phyloP scores from a whole-genome alignment of 2,888 invertebrate genomes.

The Acanthosepion lycidas region DNA sequence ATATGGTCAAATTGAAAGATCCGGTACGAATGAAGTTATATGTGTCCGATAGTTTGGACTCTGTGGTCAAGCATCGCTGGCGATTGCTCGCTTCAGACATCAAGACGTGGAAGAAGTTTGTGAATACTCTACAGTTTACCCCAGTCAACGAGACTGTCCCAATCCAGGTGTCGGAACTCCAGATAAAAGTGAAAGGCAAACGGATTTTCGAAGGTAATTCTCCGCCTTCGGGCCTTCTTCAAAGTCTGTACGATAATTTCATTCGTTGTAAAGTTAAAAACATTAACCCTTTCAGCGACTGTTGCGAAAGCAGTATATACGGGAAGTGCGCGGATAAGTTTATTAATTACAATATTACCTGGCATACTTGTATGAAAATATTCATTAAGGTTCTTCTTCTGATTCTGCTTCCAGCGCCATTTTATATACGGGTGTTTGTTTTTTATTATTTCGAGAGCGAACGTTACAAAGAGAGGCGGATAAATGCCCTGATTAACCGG shows the following conservation, averaged over 20 bases:
- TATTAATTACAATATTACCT: constrained; percentile 61
- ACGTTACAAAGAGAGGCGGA: constrained; percentile 62
- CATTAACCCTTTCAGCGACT: constrained; percentile 68
- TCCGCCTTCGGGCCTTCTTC: constrained; percentile 67
- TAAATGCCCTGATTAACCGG: constrained; percentile 55
- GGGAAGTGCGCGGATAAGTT: constrained; percentile 59
- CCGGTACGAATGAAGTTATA: constrained; percentile 65
- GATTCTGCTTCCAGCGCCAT: constrained; percentile 68
- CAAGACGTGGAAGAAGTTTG: constrained; percentile 62
- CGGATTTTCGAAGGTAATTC: constrained; percentile 68
- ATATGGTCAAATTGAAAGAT: constrained; percentile 67
- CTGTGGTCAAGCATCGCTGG: constrained; percentile 61
- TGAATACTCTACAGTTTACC: constrained; percentile 57
- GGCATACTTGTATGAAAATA: constrained; percentile 63
- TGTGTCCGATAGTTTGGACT: constrained; percentile 62
- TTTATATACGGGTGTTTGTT: constrained; percentile 67
- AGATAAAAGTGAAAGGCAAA: constrained; percentile 68
- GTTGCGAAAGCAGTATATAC: constrained; percentile 68
- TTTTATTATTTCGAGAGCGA: constrained; percentile 70
- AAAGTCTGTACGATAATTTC: constrained; percentile 67
- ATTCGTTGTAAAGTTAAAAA: constrained; percentile 69
- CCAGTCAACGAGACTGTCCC: constrained; percentile 63
- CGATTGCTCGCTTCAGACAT: constrained; percentile 63
- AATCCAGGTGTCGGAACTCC: constrained; percentile 63
- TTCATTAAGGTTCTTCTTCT: constrained; percentile 65